Conservation (phyloP, 30 jellyfish, hydroid and myxozoan species). For the Hydractinia echinata region DNA sequence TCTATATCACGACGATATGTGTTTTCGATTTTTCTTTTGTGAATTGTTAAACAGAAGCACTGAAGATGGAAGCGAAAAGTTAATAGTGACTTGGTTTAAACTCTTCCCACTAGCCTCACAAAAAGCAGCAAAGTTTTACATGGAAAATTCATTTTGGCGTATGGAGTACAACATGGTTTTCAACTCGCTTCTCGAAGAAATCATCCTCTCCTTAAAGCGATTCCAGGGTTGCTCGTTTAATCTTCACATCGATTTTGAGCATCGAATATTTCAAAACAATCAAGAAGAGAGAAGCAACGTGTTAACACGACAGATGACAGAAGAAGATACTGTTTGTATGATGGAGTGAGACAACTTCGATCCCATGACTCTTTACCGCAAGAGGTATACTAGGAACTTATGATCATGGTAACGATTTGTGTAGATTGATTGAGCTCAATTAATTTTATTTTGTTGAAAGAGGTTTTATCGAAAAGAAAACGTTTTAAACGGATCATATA, state of each 20-base stretch:
- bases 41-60: conserved; percentile 16
- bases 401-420: too few relatives aligned
- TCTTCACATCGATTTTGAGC: conserved; percentile 12
- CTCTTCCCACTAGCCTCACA: not conserved
- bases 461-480: too few relatives aligned
- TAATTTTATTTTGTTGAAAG: too few relatives aligned
- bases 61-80: conserved; percentile 12
- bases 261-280: not conserved
- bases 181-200: not conserved
- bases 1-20: not conserved
- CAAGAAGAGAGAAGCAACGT: too few relatives aligned
- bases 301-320: too few relatives aligned
- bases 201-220: not conserved
- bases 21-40: conserved; percentile 19
- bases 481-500: too few relatives aligned
- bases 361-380: too few relatives aligned
- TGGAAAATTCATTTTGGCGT: conserved; percentile 20
- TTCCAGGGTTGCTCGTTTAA: conserved; percentile 19
- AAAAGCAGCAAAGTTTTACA: not conserved
- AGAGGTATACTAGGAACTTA: too few relatives aligned
- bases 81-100: not conserved
- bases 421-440: too few relatives aligned
- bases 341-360: too few relatives aligned
- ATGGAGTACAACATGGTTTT: conserved; percentile 1
- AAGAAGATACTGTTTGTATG: too few relatives aligned